Base-by-base conservation (phyloP, 1,140 invertebrate species). In the Uloborus diversus region DNA sequence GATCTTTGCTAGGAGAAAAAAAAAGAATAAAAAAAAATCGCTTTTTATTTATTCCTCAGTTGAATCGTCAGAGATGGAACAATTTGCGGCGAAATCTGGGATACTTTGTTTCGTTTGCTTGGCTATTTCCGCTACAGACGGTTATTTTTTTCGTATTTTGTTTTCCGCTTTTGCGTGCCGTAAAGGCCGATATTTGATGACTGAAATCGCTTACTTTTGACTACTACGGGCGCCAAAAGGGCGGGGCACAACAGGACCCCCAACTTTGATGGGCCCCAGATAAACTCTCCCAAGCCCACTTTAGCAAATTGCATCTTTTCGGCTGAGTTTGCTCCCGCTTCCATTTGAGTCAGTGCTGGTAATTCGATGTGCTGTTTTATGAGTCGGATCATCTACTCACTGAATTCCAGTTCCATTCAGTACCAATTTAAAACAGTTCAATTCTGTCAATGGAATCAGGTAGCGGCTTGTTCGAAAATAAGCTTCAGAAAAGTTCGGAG, bases 1-100 rank as follows among this genome's bases (percentile, higher is more conserved):
- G 62, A 17, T 35, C 25, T 61, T 30, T 30, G 13, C 7, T 35
- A 57, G 14, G 47, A 62, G 49, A 75, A 4, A 51, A 49, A 62
- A 62, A 32, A 17, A 25, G 47, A 13, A 62, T n/a, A 4, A n/a
- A 53, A 56, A 51, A 65, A 76, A 56, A 65, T 51, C 14, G 47
- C 61, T 65, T 76, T 76, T 76, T 66, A 76, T 76, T 76, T 76
- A 76, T 76, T 76, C 61, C 42, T 75, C 33, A 17, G 27, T 14
- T 28, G 70, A 30, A 75, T 62, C 37, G 70, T 33, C 37, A 65
- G 59, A 51, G 47, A 76, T 76, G 61, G 59, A 76, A 76, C 73
- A 76, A 76, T 76, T 76, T 76, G 73, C 56, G 73, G 73, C 28
- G 62, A 64, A 76, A 76, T 65, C 73, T 65, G 61, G 5, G 73